A percentile compares a stretch with the other conserved stretches of the same genome.
Conservation (phyloP, 2,888 invertebrate genomes). For the Noctua comes region DNA sequence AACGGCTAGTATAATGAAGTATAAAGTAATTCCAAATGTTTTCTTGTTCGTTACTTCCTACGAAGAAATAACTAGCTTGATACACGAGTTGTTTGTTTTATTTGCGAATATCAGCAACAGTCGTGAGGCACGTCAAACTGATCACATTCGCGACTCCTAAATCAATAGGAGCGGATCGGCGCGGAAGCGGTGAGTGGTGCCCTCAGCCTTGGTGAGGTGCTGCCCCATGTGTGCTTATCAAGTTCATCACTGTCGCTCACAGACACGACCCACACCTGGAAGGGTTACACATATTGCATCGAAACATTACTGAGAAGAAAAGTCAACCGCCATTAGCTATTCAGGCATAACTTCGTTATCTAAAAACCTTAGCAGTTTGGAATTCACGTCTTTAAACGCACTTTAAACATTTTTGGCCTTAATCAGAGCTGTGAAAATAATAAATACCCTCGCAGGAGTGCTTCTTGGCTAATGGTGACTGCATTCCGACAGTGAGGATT, state of each 20-base stretch:
- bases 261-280: slow-evolving; percentile 57
- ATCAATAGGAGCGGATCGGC: slow-evolving; percentile 60
- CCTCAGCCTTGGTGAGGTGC: slow-evolving; percentile 39
- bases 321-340: neutral
- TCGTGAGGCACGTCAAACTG: slow-evolving; percentile 65
- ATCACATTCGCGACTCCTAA: slow-evolving; percentile 58
- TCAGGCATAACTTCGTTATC: slow-evolving; percentile 18
- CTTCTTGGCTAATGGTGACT: slow-evolving; percentile 74
- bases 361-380: slow-evolving; percentile 37
- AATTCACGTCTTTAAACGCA: slow-evolving; percentile 46
- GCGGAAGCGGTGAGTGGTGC: slow-evolving; percentile 63
- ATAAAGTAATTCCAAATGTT: neutral
- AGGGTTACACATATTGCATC: slow-evolving; percentile 7
- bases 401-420: slow-evolving; percentile 61
- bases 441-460: slow-evolving; percentile 64
- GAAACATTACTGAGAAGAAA: slow-evolving; percentile 9
- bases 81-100: slow-evolving; percentile 50
- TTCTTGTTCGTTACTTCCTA: slow-evolving; percentile 49
- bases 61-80: slow-evolving; percentile 56
- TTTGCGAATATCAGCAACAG: slow-evolving; percentile 53
- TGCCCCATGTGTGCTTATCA: slow-evolving; percentile 60
- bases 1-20: neutral
- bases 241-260: slow-evolving; percentile 64
- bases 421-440: slow-evolving; percentile 70
- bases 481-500: slow-evolving; percentile 81